Base-by-base conservation (phyloP, 2,888 invertebrate species). In the Tupiocoris notatus region DNA sequence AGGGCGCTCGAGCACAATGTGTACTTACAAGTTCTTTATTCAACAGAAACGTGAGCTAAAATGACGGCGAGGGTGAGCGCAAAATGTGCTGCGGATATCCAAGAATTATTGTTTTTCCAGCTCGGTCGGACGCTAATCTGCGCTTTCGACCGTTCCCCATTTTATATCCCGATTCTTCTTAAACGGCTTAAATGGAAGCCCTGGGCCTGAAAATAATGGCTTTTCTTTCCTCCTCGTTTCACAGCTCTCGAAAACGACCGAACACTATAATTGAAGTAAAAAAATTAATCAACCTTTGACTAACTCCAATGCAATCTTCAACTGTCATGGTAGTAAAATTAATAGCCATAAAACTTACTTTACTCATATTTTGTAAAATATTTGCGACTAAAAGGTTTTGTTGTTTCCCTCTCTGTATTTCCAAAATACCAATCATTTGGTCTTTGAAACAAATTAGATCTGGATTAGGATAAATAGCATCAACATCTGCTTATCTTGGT, bases 21-120 rank as follows among this genome's bases (percentile, higher is more conserved):
- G n/a, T n/a, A n/a, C 39, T 21, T 7, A 18, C 56, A 66, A 66
- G 66, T 66, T 66, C 66, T 7, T 39, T 18, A 9, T 66, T 20
- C 56, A 24, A 56, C 39, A 39, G 12, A 39, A 39, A 39, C 39
- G 3, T 3, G 39, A 3, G 39, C 39, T 7, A 3, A 39, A 12
- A 3, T 7, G 39, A 39, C 3, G 39, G 54, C n/a, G 18, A 66
- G 16, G 54, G 20, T 17, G 56, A 16, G 56, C 3, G 18, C 6
- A 54, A 54, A 54, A 54, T 18, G 66, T 17, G 1, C 21, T 66
- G 66, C 66, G 56, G 54, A 66, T 66, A 66, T 56, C 54, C 66
- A 54, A 56, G 66, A 66, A 21, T 66, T 66, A 66, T 66, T 56
- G 56, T 66, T 39, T 39, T 56, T 18, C 66, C 66, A 7, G 16